These are phyloP conservation scores for Brotula barbata DNA, from an alignment of 2,797 vertebrate species.

Conservation along the genomic window DNA sequence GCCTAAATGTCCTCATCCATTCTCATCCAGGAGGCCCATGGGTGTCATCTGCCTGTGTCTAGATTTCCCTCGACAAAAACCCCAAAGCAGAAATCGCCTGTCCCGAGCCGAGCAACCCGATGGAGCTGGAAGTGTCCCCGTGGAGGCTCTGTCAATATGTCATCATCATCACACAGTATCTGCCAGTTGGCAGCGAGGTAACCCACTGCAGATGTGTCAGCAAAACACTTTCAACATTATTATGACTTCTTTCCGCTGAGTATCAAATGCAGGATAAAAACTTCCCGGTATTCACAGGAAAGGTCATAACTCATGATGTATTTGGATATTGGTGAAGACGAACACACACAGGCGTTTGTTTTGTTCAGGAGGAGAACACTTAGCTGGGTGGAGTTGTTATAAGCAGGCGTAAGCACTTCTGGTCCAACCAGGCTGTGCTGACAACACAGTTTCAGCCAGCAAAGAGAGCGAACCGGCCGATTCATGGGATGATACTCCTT, in stretches of 20 bases:
- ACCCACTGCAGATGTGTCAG: conserved; percentile 71
- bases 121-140: conserved; percentile 58
- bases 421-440: conserved; percentile 51
- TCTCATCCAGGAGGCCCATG: conserved; percentile 71
- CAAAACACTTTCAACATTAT: conserved; percentile 60
- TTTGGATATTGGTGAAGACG: conserved; percentile 55
- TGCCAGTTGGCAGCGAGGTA: conserved; percentile 67
- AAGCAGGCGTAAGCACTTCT: conserved; percentile 60
- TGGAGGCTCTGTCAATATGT: conserved; percentile 76
- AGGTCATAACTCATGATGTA: conserved; percentile 53
- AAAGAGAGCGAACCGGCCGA: conserved; percentile 51
- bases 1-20: conserved; percentile 79
- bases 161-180: conserved; percentile 66
- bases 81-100: conserved; percentile 64
- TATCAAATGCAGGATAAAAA: conserved; percentile 29
- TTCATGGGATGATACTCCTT: conserved; percentile 55
- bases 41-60: conserved; percentile 65
- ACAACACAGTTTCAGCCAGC: conserved; percentile 56
- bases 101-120: conserved; percentile 55
- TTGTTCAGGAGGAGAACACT: conserved; percentile 28
- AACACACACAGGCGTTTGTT: conserved; percentile 57
- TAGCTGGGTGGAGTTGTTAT: conserved; percentile 23
- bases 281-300: conserved; percentile 31
- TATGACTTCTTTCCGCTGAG: conserved; percentile 51
- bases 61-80: conserved; percentile 67